A percentile compares a stretch with the other conserved stretches of the same genome.
phyloP scores from a whole-genome alignment of 2,888 invertebrate species.

The Caenorhabditis angaria region DNA sequence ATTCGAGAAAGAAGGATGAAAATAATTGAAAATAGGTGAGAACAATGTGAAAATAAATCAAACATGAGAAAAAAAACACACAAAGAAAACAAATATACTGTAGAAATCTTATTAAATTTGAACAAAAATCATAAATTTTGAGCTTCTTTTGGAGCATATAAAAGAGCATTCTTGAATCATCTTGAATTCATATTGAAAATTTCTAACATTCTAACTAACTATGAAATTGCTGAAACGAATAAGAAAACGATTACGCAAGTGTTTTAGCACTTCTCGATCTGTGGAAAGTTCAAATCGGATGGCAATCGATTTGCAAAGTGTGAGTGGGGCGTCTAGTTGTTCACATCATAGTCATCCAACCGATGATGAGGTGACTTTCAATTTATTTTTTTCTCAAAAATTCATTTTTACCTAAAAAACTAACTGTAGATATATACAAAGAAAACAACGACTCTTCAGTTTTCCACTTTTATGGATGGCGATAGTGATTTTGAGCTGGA shows the following conservation, averaged over 20 bases:
- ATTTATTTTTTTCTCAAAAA: not conserved
- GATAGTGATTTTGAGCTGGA: constrained; percentile 77
- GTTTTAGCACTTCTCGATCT: constrained; percentile 29
- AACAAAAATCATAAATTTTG: too few species aligned
- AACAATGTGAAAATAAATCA: not conserved
- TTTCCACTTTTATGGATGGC: constrained; percentile 58
- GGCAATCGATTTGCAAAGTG: constrained; percentile 46
- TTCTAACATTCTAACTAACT: too few species aligned
- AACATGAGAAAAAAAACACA: too few species aligned
- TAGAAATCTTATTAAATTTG: too few species aligned
- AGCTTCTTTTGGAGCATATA: too few species aligned
- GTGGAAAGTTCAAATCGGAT: constrained; percentile 48
- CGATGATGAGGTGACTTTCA: constrained; percentile 42
- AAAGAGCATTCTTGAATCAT: too few species aligned
- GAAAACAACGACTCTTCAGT: constrained; percentile 39
- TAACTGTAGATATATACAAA: constrained; percentile 31
- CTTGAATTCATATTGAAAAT: too few species aligned
- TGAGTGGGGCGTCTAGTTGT: constrained; percentile 51
- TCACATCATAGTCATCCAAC: constrained; percentile 42
- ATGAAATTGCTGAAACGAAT: too few species aligned
- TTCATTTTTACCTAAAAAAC: not conserved
- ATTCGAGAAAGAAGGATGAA: constrained; percentile 29
- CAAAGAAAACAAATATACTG: too few species aligned
- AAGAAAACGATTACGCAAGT: not conserved
- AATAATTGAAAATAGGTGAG: constrained; percentile 40